Base-by-base conservation (phyloP, 2,797 vertebrate genomes). In the Alosa sapidissima region DNA sequence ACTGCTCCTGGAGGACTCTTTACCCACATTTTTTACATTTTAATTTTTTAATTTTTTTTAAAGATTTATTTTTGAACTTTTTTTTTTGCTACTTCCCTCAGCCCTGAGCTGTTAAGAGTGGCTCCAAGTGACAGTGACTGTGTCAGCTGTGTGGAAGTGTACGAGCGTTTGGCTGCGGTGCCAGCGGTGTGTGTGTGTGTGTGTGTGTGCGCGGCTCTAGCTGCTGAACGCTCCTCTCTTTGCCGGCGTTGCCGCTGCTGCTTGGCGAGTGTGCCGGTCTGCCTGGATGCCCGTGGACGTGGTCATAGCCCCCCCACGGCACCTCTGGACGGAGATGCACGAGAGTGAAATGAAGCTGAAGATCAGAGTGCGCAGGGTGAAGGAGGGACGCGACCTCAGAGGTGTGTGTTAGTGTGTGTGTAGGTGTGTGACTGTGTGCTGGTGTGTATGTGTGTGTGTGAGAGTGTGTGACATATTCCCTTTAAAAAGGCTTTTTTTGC, bases 271-370 rank as follows among this genome's bases (percentile, higher is more conserved):
- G 33, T 7, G 16, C 41, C 41, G 72, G 16, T 78, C 83, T 62
- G 87, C 82, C 86, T 87, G 92, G 93, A 97, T 96, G 96, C 97
- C 96, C 91, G 91, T 97, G 94, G 96, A 97, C 94, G 94, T 97
- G 91, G 95, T 96, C 92, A 94, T 97, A 19, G 91, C 96, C 91
- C 94, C 96, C 82, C 92, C 91, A 47, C 94, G 96, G 94, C 94
- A 96, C 94, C 95, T 96, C 91, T 97, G 97, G 97, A 93, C 96
- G 36, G 96, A 96, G 91, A 95, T 96, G 92, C 96, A 95, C 87
- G 95, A 96, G 89, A 94, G 95, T 87, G 96, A 97, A 93, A 96
- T 97, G 96, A 97, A 96, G 94, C 94, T 97, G 95, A 97, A 97
- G 95, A 97, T 97, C 92, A 95, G 97, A 90, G 97, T 97, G 91